Evolutionary conservation across 2,113 vertebrate species (phyloP).

Genomic region (Strix aluco): DNA sequence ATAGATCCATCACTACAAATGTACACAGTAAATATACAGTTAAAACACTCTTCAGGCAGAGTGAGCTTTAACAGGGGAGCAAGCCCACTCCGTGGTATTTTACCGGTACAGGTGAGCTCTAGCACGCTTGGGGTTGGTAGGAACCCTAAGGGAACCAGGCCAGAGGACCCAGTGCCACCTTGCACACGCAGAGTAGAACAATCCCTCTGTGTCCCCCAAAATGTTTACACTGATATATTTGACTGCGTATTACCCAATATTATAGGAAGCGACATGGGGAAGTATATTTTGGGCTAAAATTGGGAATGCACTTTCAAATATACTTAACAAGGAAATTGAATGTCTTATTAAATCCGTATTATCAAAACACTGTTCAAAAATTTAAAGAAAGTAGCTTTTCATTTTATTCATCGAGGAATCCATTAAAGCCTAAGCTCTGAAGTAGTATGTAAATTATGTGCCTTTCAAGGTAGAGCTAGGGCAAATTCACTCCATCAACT

Average conservation of each 20-base stretch:
- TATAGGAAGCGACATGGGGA: slow-evolving; percentile 36
- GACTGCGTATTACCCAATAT: slow-evolving; percentile 1
- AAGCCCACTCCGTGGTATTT: background rate
- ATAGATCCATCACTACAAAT: background rate
- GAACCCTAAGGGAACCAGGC: background rate
- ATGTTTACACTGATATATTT: slow-evolving; percentile 32
- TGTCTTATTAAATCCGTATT: slow-evolving; percentile 85
- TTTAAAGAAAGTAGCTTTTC: slow-evolving; percentile 93
- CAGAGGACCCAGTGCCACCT: background rate
- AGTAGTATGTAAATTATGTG: slow-evolving; percentile 96
- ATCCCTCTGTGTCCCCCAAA: background rate
- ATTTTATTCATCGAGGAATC: slow-evolving; percentile 98
- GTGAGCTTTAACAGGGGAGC: background rate
- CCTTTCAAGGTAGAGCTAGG: slow-evolving; percentile 96
- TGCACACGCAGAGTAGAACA: background rate
- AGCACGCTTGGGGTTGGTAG: background rate
- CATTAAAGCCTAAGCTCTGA: slow-evolving; percentile 93
- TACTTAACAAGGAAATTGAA: slow-evolving; percentile 84
- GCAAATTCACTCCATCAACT: slow-evolving; percentile 99
- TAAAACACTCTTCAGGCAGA: background rate
- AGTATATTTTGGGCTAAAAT: slow-evolving; percentile 71
- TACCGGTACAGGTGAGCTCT: slow-evolving; percentile 23
- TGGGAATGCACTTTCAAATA: slow-evolving; percentile 77
- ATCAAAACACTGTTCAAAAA: slow-evolving; percentile 89
- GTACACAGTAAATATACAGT: slow-evolving; percentile 6